Base-by-base conservation (phyloP, 1,140 invertebrate species). In the Brachionus plicatilis region DNA sequence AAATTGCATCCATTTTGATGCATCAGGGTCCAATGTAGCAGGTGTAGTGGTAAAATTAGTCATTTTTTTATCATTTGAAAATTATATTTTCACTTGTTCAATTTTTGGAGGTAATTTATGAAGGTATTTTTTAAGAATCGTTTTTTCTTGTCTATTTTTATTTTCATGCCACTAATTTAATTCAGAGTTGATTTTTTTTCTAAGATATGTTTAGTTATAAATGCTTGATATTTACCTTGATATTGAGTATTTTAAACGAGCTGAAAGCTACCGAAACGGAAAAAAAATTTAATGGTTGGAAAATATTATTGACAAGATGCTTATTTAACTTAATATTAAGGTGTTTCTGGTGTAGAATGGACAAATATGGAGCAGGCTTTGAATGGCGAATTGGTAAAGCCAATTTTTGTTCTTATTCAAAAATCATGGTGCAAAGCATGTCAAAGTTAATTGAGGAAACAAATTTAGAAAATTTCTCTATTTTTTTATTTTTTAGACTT, bases 341-440 rank as follows among this genome's bases (percentile, higher is more conserved):
- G 11, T n/a, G 6, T 17, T 17, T n/a, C 14, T 37, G 33, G 27
- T 0, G 53, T 82, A 37, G 33, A 82, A 33, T 82, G 79, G 79
- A 45, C 29, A 0, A 41, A 11, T 3, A n/a, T 65, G 33, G 53
- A 82, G 0, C 11, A 65, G 37, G 79, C 53, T 11, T 33, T 43
- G 7, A 11, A 60, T 45, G 37, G n/a, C 27, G 79, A 60, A 65
- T 12, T 65, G 4, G n/a, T 90, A 43, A 92, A 91, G 85, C 92
- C 92, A 11, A 76, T 92, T 0, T 92, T 92, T 91, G 87, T 92
- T 3, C 89, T 93, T 7, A 91, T 92, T 29, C 92, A 93, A 87
- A 92, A 92, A 86, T 90, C 91, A 1, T 92, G 92, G 92, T 93
- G 92, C 88, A 90, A 91, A 9, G 91, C 92, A 11, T 93, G 92